Evolutionary conservation across 2,113 vertebrate species (phyloP).

Genomic region (Caracal caracal): DNA sequence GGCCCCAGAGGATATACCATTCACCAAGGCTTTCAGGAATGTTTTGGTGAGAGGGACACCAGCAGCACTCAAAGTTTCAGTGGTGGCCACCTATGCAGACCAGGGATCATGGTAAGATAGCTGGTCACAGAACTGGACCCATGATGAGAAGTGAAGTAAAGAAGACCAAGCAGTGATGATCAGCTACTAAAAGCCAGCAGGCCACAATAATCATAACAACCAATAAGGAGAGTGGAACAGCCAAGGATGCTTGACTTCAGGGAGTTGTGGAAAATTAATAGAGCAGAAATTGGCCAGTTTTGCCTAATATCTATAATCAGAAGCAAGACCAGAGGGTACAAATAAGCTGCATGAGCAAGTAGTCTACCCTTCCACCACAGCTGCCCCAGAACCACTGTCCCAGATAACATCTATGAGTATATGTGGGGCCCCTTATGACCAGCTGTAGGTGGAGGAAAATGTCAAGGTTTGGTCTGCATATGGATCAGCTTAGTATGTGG

Average conservation of each 20-base stretch:
- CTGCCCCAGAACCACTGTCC: neutral
- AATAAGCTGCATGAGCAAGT: neutral
- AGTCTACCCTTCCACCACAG: neutral
- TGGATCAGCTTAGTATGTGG: neutral
- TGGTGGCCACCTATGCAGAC: neutral
- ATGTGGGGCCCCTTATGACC: neutral
- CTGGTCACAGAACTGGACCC: neutral
- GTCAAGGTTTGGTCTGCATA: neutral
- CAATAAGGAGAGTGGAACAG: neutral
- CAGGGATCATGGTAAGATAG: neutral
- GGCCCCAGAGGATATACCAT: neutral
- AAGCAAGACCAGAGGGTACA: neutral
- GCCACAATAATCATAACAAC: neutral
- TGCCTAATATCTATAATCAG: neutral
- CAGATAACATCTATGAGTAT: neutral
- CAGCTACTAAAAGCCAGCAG: neutral
- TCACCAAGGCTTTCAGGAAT: neutral
- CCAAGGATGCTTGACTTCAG: neutral
- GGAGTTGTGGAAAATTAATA: neutral
- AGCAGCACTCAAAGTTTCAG: neutral
- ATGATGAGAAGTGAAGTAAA: neutral
- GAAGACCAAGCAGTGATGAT: neutral
- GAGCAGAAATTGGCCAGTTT: neutral
- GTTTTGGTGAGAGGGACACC: too few species aligned
- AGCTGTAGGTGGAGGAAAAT: neutral